phyloP scores from a whole-genome alignment of 1,140 invertebrate genomes.

The Lordiphosa collinella region DNA sequence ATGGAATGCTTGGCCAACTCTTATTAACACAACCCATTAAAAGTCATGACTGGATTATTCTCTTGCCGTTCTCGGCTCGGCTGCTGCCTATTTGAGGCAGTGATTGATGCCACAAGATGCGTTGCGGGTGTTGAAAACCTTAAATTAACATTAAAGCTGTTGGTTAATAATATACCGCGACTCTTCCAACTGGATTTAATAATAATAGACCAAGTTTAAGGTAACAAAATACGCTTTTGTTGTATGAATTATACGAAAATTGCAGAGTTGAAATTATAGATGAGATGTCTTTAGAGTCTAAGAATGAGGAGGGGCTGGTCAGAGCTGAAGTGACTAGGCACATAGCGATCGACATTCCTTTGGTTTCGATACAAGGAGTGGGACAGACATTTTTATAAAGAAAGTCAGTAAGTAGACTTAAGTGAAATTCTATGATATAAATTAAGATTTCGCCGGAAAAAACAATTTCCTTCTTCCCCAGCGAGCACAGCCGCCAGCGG shows the following conservation, averaged over 20 bases:
- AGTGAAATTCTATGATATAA: no score
- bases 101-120: constrained; percentile 58
- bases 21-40: constrained; percentile 71
- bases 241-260: constrained; percentile 47
- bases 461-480: no score
- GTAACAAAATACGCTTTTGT: constrained; percentile 36
- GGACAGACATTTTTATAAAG: no score
- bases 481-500: no score
- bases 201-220: constrained; percentile 54
- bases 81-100: constrained; percentile 55
- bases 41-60: constrained; percentile 65
- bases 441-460: no score
- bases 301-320: no score
- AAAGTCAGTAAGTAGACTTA: no score
- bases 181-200: constrained; percentile 6
- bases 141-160: constrained; percentile 28
- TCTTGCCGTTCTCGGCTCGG: constrained; percentile 18
- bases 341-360: no score
- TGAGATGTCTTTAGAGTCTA: no score
- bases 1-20: background rate
- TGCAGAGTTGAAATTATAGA: constrained; percentile 34
- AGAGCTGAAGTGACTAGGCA: no score
- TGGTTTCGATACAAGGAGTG: no score
- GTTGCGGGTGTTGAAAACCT: constrained; percentile 65
- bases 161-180: constrained; percentile 53